Evolutionary conservation across 2,113 vertebrate species (phyloP).

Genomic region (Hymenochirus boettgeri): DNA sequence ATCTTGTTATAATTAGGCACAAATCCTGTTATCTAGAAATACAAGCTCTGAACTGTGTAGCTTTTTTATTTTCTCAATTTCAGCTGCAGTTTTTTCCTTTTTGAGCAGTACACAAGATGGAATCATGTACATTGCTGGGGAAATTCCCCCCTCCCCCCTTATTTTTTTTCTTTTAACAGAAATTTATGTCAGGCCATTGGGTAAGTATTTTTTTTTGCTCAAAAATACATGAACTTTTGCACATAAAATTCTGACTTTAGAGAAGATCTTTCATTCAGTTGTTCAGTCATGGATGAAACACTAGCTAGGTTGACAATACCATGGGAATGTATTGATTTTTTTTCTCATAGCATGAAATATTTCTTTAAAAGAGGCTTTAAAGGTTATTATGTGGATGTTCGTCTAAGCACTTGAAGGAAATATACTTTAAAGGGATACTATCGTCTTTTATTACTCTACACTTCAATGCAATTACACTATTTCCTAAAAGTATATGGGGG

Average conservation of each 20-base stretch:
- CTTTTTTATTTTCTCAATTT: background rate
- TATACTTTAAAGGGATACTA: no score
- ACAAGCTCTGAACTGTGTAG: background rate
- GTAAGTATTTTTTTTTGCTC: slow-evolving; percentile 32
- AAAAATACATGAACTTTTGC: slow-evolving; percentile 27
- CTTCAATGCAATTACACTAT: no score
- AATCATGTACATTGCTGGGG: background rate
- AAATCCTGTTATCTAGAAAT: background rate
- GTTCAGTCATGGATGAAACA: slow-evolving; percentile 38
- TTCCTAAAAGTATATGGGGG: no score
- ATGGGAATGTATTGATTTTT: slow-evolving; percentile 8
- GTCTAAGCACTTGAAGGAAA: slow-evolving; percentile 5
- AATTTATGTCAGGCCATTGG: slow-evolving; percentile 6
- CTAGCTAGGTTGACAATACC: background rate
- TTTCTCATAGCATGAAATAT: slow-evolving; percentile 38
- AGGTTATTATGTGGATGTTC: slow-evolving; percentile 30
- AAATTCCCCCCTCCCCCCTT: no score
- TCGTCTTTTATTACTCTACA: no score
- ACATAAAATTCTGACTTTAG: slow-evolving; percentile 7
- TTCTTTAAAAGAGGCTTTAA: slow-evolving; percentile 40
- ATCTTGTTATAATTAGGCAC: background rate
- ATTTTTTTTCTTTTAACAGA: background rate
- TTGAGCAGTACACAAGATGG: background rate
- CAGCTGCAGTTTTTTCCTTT: background rate
- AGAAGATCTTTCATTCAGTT: slow-evolving; percentile 40